Conservation (phyloP, 2,797 vertebrate species). For the Oryzias sinensis region DNA sequence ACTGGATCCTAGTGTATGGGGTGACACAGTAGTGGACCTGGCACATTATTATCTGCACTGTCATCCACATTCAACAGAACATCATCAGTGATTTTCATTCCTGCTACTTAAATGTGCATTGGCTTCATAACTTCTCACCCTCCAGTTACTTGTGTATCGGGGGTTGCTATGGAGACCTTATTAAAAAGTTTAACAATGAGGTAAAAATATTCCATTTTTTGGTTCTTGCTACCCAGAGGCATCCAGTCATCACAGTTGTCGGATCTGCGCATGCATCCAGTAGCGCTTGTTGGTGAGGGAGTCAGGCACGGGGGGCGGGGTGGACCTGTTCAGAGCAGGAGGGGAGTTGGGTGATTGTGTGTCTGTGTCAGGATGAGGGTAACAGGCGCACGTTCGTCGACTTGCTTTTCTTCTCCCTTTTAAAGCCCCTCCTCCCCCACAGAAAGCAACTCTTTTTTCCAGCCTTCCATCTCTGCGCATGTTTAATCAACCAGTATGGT, state of each 20-base stretch:
- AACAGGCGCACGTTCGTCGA: slow-evolving; percentile 51
- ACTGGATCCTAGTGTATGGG: too few species aligned
- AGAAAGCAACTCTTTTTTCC: slow-evolving; percentile 59
- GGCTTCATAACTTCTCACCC: too few species aligned
- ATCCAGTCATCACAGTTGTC: slow-evolving; percentile 16
- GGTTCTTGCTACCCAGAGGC: slow-evolving; percentile 8
- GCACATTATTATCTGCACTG: too few species aligned
- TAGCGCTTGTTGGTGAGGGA: slow-evolving; percentile 40
- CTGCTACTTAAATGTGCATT: not conserved
- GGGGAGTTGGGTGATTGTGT: slow-evolving; percentile 53
- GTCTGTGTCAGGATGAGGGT: slow-evolving; percentile 56
- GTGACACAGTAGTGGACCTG: too few species aligned
- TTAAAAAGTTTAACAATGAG: not conserved
- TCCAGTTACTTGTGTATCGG: too few species aligned
- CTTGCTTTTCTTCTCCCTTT: slow-evolving; percentile 57
- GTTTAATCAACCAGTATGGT: slow-evolving; percentile 92
- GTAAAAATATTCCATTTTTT: slow-evolving; percentile 9
- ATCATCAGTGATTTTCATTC: not conserved
- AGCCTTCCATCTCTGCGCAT: slow-evolving; percentile 79
- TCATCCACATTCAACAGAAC: not conserved
- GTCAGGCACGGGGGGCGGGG: slow-evolving; percentile 50
- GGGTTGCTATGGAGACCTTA: too few species aligned
- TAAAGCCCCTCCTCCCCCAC: slow-evolving; percentile 57
- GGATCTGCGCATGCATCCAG: slow-evolving; percentile 22
- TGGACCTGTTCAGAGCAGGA: slow-evolving; percentile 23